Evolutionary conservation across 2,797 vertebrate species (phyloP).

Genomic region (Gambusia yucatana): DNA sequence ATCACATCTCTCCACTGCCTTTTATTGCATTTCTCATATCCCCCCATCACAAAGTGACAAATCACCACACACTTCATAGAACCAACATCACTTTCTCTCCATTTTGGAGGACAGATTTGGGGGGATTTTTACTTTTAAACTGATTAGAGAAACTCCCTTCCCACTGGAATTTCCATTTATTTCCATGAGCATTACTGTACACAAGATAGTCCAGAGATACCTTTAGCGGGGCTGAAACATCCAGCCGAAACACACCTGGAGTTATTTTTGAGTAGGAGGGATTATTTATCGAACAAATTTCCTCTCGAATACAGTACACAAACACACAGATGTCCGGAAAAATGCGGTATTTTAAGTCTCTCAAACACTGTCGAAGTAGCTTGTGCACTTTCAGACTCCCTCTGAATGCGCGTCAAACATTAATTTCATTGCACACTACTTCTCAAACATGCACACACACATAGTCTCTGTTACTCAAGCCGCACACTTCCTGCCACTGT

Average conservation of each 20-base stretch:
- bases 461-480: conserved; percentile 52
- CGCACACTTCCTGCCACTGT: conserved; percentile 63
- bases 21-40: conserved; percentile 87
- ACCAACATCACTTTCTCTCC: conserved; percentile 73
- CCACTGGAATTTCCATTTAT: conserved; percentile 58
- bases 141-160: conserved; percentile 74
- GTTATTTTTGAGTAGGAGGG: conserved; percentile 30
- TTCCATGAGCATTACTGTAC: conserved; percentile 50
- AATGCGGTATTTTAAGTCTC: conserved; percentile 34
- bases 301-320: conserved; percentile 5
- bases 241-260: conserved; percentile 28
- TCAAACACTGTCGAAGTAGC: conserved; percentile 31
- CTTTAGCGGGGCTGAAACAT: conserved; percentile 31
- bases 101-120: conserved; percentile 73
- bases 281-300: conserved; percentile 38
- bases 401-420: conserved; percentile 50
- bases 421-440: conserved; percentile 51
- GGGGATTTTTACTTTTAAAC: conserved; percentile 73
- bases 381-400: conserved; percentile 34
- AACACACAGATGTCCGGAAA: conserved; percentile 9
- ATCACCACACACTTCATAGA: conserved; percentile 81
- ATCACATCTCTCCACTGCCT: conserved; percentile 84
- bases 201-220: conserved; percentile 27
- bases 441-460: conserved; percentile 59
- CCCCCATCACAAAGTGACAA: conserved; percentile 85